Evolutionary conservation across 2,797 vertebrate species (phyloP), one percentile per base, ranked within the genome.

Genomic region (Enteromius treurensis): DNA sequence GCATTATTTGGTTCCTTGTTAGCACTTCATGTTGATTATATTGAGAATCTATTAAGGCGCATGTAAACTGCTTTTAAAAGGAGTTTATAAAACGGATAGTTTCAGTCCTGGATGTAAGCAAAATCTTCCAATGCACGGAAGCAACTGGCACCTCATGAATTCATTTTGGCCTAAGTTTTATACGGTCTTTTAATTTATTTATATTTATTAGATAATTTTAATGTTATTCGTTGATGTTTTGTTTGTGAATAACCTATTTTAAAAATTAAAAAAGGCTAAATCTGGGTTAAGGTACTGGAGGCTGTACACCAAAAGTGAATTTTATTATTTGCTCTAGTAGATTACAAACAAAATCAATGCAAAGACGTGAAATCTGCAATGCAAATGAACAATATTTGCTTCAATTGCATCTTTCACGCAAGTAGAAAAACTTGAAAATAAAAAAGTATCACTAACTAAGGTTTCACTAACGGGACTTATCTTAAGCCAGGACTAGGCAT

Each of bases 31-130:
- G 40, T 65, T 49, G 62, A 60, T 64, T 79, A 60, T 34, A 77
- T 82, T 76, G 73, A 79, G 79, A 76, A 81, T 60, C 82, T 74
- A 74, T 81, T 74, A 37, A 40, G 42, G 70, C 14, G 49, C 37
- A 3, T n/a, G 26, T 51, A 81, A 81, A 64, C 80, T 37, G 42
- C 70, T 65, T 81, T 81, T 53, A 37, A 74, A 74, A 81, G 37
- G 9, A 65, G 32, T 64, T 74, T 40, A 81, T 65, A 74, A 74
- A 47, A 26, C 0, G 0, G 14, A 55, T 64, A 13, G 21, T 51
- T 73, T 55, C 3, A 9, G 21, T 26, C 15, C 5, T 45, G 21
- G 65, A 42, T 55, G 9, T 26, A 51, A 32, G 17, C 14, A 1
- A 13, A 4, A 23, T 76, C 21, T 58, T 58, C 3, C 34, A 9